Percentiles rank a stretch among this genome's conserved stretches.
These are phyloP conservation scores for Napeogenes sylphis DNA, from an alignment of 2,888 invertebrate genomes.

Conservation along the genomic window DNA sequence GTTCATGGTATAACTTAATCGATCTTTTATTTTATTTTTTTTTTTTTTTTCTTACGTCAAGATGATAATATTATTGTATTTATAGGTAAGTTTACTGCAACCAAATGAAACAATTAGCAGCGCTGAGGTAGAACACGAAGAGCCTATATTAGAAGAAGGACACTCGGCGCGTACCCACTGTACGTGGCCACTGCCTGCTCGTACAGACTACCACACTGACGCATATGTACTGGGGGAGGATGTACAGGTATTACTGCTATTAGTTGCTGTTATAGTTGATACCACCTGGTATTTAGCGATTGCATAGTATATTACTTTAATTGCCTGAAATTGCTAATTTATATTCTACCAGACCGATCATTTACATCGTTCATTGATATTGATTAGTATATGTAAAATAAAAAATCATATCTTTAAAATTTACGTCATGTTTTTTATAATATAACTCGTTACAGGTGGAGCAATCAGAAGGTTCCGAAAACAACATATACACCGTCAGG, in stretches of 20 bases:
- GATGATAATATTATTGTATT: neutral
- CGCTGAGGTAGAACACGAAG: conserved; percentile 12
- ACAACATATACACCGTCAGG: conserved; percentile 60
- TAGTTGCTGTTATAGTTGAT: neutral
- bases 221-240: conserved; percentile 50
- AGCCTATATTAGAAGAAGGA: conserved; percentile 29
- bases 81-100: conserved; percentile 31
- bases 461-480: conserved; percentile 55
- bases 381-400: no score
- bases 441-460: conserved; percentile 44
- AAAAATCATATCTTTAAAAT: no score
- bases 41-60: neutral
- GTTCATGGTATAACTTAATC: conserved; percentile 45
- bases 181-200: conserved; percentile 62
- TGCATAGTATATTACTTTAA: no score
- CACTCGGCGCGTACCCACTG: conserved; percentile 68
- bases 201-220: conserved; percentile 27
- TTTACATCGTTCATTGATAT: no score
- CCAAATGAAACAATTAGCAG: conserved; percentile 10
- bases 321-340: no score
- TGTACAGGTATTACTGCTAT: conserved; percentile 36
- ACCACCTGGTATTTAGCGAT: neutral
- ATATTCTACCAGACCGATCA: no score
- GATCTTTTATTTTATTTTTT: neutral
- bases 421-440: no score